Evolutionary conservation across 2,113 vertebrate species (phyloP).

Genomic region (Sphyrna mokarran): DNA sequence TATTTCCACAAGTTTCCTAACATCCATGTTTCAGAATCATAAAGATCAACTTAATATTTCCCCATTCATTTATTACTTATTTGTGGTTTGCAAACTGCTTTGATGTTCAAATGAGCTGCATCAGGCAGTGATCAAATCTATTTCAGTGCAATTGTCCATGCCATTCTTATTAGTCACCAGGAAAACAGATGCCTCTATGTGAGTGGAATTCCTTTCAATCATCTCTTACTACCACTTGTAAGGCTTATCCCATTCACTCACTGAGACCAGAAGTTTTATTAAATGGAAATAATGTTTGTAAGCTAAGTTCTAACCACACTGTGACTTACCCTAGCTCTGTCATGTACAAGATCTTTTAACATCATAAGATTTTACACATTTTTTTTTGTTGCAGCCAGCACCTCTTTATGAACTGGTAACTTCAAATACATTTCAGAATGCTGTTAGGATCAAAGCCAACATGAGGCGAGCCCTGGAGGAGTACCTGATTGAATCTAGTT

Average conservation of each 20-base stretch:
- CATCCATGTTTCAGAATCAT: background rate
- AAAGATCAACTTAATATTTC: background rate
- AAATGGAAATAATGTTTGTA: background rate
- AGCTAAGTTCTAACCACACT: background rate
- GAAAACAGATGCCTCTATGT: background rate
- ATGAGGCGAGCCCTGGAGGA: constrained; percentile 69
- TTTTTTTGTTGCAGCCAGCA: constrained; percentile 52
- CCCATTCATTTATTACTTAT: background rate
- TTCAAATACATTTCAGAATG: constrained; percentile 58
- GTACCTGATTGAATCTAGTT: constrained; percentile 67
- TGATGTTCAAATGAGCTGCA: background rate
- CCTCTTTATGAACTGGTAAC: constrained; percentile 77
- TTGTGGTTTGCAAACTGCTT: background rate
- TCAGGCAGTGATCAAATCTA: background rate
- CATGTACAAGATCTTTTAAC: background rate
- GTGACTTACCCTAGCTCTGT: background rate
- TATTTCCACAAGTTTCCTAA: too few species aligned
- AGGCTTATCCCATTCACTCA: background rate
- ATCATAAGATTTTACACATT: background rate
- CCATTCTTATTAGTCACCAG: background rate
- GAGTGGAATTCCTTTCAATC: background rate
- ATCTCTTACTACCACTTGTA: background rate
- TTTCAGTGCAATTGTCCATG: background rate
- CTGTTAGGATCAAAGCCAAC: constrained; percentile 63
- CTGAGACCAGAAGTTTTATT: background rate